These are phyloP conservation scores for Pseudorhiza aurosa DNA, from an alignment of 30 jellyfish, hydroid and myxozoan genomes.

Conservation along the genomic window DNA sequence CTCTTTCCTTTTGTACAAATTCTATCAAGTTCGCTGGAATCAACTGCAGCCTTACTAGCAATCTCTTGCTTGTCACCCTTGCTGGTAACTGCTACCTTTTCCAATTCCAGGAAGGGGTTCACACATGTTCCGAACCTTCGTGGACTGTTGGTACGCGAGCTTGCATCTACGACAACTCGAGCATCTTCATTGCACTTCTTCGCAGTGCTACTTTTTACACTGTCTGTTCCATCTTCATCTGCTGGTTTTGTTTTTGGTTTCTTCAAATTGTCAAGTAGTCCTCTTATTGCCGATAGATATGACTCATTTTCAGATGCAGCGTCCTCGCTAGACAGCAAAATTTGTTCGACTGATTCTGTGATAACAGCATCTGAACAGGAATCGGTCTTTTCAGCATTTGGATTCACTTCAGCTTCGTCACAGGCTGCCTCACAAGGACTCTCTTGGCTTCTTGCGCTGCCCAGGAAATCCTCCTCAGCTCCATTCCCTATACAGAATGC, in stretches of 20 bases:
- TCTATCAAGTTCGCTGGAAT: neutral
- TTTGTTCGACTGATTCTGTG: no score
- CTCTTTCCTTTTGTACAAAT: neutral
- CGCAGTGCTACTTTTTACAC: neutral
- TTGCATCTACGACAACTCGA: neutral
- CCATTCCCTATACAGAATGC: no score
- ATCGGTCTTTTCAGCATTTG: no score
- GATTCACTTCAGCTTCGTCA: no score
- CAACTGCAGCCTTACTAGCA: neutral
- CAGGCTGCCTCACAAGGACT: no score
- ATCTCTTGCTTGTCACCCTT: no score
- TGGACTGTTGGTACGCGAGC: neutral
- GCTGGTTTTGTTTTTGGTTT: neutral
- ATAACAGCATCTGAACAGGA: no score
- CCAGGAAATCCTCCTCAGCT: no score
- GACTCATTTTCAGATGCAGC: no score
- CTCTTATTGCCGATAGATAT: neutral
- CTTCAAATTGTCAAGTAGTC: neutral
- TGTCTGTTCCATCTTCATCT: neutral
- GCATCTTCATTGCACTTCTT: neutral
- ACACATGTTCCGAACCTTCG: neutral
- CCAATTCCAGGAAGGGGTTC: slow-evolving; percentile 1
- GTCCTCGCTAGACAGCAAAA: no score
- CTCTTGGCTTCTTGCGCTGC: no score
- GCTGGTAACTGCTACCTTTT: neutral